Evolutionary conservation across 2,113 vertebrate species (phyloP).

Genomic region (Rhadina sibilatrix): DNA sequence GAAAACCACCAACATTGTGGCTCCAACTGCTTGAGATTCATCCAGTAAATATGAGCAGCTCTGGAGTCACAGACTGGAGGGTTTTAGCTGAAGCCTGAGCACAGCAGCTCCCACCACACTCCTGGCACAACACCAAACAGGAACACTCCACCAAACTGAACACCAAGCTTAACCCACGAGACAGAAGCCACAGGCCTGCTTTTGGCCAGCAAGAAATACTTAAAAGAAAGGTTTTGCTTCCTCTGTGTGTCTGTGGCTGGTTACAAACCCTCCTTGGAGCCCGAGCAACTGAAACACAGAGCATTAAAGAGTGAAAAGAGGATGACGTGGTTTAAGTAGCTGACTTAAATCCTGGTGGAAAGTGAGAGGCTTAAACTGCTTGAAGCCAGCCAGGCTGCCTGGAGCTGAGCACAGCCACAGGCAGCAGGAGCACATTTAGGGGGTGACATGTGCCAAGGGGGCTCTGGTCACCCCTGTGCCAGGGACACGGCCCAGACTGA

Average conservation of each 20-base stretch:
- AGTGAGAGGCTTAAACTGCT: not conserved
- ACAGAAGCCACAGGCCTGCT: not conserved
- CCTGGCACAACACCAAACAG: not conserved
- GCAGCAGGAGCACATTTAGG: not conserved
- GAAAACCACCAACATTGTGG: not conserved
- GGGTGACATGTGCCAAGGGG: accelerated
- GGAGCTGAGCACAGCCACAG: not conserved
- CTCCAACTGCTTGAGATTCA: not conserved
- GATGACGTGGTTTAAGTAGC: not conserved
- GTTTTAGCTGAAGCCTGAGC: not conserved
- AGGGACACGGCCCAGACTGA: accelerated
- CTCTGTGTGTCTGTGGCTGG: not conserved
- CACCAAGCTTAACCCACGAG: not conserved
- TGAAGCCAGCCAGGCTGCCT: not conserved
- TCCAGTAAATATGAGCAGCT: not conserved
- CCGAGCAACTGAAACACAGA: not conserved
- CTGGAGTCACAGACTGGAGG: not conserved
- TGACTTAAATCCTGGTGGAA: not conserved
- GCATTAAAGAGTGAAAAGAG: not conserved
- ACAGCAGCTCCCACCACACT: not conserved
- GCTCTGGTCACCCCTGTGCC: not conserved
- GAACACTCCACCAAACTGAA: not conserved
- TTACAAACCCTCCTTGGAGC: not conserved
- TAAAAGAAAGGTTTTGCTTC: not conserved
- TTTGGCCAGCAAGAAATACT: not conserved